Evolutionary conservation across 2,113 vertebrate species (phyloP).

Genomic region (Abramis brama): DNA sequence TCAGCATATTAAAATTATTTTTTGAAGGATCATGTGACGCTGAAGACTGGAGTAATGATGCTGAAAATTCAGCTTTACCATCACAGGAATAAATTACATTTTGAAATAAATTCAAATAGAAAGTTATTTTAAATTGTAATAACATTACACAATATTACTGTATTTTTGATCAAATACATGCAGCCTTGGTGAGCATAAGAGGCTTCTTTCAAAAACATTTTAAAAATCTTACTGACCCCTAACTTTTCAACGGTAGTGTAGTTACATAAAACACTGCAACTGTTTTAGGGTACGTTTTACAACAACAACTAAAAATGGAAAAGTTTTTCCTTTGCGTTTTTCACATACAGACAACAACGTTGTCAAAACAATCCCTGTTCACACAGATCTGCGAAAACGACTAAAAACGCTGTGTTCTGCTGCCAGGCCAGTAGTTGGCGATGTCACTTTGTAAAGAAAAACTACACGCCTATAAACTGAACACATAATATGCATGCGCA

Average conservation of each 20-base stretch:
- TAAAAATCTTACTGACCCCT: constrained; percentile 3
- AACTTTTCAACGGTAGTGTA: not conserved
- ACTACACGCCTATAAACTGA: too few species aligned
- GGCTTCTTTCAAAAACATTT: not conserved
- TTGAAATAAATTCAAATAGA: not conserved
- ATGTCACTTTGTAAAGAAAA: too few species aligned
- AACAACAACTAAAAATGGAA: not conserved
- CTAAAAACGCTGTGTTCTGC: too few species aligned
- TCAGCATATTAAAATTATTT: not conserved
- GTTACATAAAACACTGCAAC: not conserved
- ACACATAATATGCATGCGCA: too few species aligned
- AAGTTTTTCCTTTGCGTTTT: not conserved
- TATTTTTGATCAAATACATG: not conserved
- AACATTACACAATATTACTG: not conserved
- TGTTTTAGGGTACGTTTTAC: not conserved
- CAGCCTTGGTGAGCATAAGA: not conserved
- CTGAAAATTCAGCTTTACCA: not conserved
- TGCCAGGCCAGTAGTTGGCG: too few species aligned
- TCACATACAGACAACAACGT: too few species aligned
- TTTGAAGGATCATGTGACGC: not conserved
- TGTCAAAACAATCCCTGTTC: too few species aligned
- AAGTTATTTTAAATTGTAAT: not conserved
- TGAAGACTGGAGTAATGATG: not conserved
- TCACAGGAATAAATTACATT: not conserved
- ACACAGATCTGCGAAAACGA: too few species aligned